These are phyloP conservation scores for Enteromius unitaeniatus DNA, from an alignment of 2,797 vertebrate genomes.

Conservation along the genomic window DNA sequence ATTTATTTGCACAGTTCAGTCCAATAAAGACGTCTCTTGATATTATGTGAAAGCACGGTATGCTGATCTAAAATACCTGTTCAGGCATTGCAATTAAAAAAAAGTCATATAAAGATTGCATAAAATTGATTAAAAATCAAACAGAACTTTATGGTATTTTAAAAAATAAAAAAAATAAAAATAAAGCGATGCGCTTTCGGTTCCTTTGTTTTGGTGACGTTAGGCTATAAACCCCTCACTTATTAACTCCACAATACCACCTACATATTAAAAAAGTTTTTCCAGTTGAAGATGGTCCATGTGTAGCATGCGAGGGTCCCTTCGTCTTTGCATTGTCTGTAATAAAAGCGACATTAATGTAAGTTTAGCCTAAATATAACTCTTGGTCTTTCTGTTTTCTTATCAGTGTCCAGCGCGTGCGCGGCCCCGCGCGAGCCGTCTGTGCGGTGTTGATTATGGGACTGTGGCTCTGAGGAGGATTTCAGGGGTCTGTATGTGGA, in stretches of 20 bases:
- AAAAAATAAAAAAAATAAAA: background rate
- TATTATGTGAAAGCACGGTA: background rate
- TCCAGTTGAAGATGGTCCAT: background rate
- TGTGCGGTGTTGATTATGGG: slow-evolving; percentile 77
- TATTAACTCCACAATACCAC: background rate
- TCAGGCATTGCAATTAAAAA: background rate
- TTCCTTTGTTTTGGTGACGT: slow-evolving; percentile 2
- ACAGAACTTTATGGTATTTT: background rate
- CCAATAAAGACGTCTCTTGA: background rate
- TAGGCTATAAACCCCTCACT: background rate
- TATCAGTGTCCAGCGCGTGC: slow-evolving; percentile 72
- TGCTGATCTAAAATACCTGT: background rate
- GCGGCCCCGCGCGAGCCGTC: slow-evolving; percentile 70
- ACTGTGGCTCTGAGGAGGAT: slow-evolving; percentile 51
- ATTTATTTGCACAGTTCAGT: background rate
- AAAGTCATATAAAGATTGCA: background rate
- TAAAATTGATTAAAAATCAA: background rate
- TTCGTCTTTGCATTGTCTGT: slow-evolving; percentile 9
- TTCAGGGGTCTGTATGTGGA: slow-evolving; percentile 45
- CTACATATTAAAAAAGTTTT: slow-evolving; percentile 1
- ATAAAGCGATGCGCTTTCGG: background rate
- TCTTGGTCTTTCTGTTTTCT: slow-evolving; percentile 63
- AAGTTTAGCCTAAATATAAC: slow-evolving; percentile 16
- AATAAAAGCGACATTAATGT: slow-evolving; percentile 15
- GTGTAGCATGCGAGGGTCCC: background rate